phyloP scores from a whole-genome alignment of 2,113 vertebrate genomes.

The Hassar affinis region DNA sequence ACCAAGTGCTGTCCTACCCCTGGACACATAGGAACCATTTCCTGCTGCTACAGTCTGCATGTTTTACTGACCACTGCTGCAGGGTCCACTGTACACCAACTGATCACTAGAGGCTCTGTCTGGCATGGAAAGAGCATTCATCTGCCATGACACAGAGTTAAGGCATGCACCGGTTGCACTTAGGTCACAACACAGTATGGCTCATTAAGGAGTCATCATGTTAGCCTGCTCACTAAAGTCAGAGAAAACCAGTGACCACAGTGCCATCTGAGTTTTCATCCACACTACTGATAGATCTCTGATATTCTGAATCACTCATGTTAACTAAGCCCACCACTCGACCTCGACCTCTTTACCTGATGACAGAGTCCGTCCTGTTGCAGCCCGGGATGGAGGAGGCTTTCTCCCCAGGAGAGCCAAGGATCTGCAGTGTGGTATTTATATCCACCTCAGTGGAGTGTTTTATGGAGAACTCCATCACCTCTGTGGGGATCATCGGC shows the following conservation, averaged over 20 bases:
- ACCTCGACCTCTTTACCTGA: conserved; percentile 79
- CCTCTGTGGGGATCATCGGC: conserved; percentile 93
- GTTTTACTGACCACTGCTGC: background rate
- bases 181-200: conserved; percentile 2
- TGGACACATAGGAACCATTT: conserved; percentile 29
- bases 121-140: conserved; percentile 34
- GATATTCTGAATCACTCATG: background rate
- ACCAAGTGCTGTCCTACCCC: conserved; percentile 6
- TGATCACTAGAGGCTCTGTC: conserved; percentile 15
- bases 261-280: background rate
- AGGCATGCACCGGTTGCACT: background rate
- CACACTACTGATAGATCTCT: background rate
- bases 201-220: background rate
- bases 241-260: background rate
- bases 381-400: conserved; percentile 96
- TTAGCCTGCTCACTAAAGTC: background rate
- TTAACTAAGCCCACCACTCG: background rate
- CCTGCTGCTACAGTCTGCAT: conserved; percentile 32
- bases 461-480: conserved; percentile 99
- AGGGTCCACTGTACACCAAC: background rate
- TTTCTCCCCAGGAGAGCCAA: conserved; percentile 96
- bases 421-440: conserved; percentile 96
- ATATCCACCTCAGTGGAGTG: conserved; percentile 97
- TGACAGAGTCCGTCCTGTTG: conserved; percentile 96
- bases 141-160: conserved; percentile 11